Evolutionary conservation across 2,113 vertebrate species (phyloP), one percentile per base, ranked within the genome.

Genomic region (Trematocara unimaculatum): DNA sequence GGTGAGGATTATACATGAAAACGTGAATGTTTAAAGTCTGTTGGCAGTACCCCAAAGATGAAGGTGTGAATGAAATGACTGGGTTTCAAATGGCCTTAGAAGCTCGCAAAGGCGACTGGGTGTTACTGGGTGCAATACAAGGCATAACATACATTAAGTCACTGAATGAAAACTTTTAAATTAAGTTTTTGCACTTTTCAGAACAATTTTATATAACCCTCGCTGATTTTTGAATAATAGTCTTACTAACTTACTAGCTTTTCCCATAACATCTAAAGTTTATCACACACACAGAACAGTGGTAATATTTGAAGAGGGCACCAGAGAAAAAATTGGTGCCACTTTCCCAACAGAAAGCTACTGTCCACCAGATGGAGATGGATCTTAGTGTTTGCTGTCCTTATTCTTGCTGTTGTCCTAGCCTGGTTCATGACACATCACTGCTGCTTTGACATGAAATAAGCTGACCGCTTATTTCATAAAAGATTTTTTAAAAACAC

Each of bases 71-170:
- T 84, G 31, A 83, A 72, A 82, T 40, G 29, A 81, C 74, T 29
- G 18, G 45, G 86, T 83, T 86, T 83, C 42, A 84, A 88, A 94
- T 87, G 88, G 93, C 95, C 93, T 95, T 94, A 91, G 87, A 82
- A 84, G 89, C 55, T 58, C 8, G 72, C 31, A 80, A 56, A 64
- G 67, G 26, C 7, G 13, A 3, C 15, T 23, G 2, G 54, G 45
- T 33, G 80, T 79, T 82, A 26, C 33, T 58, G 55, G 86, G 72
- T 93, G 86, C 85, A 89, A 91, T 91, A 90, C 55, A 77, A 58
- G 10, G n/a, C 64, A 82, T 67, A 40, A 40, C 53, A 87, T 49
- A 81, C 45, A 45, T 13, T 1, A 77, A n/a, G 72, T 91, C n/a
- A 81, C 17, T 62, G 70, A 88, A 93, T 84, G 83, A 81, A 87